Evolutionary conservation across 2,113 vertebrate species (phyloP), one percentile per base, ranked within the genome.

Genomic region (Neopipo cinnamomea): DNA sequence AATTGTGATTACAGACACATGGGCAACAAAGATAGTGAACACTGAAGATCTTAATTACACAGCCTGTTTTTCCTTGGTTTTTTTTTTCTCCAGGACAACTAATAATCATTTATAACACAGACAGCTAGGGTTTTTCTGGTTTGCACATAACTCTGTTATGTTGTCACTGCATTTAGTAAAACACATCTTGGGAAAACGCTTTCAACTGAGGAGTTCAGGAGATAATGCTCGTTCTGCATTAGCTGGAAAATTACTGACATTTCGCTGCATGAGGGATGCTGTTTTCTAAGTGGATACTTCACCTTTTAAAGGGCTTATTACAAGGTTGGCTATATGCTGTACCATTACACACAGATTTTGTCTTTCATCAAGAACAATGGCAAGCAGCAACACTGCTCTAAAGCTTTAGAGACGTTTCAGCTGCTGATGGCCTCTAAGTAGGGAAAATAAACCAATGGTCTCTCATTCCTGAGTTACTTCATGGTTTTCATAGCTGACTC

Each of bases 231-330:
- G 58, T 72, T 96, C 65, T 81, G 66, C 91, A 94, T 89, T 95
- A 96, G 84, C 90, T 89, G 49, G 95, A 92, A 97, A 98, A 98
- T 96, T 93, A 81, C 74, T 91, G 75, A 75, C 93, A 91, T 96
- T 93, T 97, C 81, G 81, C 94, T 85, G 86, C 94, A 91, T 73
- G 90, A 97, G 89, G 74, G 93, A 94, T 86, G 53, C 88, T 96
- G 75, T 88, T 96, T 97, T 93, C 91, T 89, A 97, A 98, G 94
- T 93, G 94, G 88, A 88, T 91, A 85, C 83, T 97, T 97, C 96
- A 96, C 96, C 96, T 97, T 98, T 91, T 94, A 96, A 96, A 96
- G 88, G 91, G 88, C 73, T 97, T 97, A 97, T 97, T 96, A 95
- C 49, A 85, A 78, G 78, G 28, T 70, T 96, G 88, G 89, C 93